Percentiles rank a stretch among this genome's conserved stretches.
Conservation (phyloP, 2,113 vertebrate species). For the Atlantisia rogersi region DNA sequence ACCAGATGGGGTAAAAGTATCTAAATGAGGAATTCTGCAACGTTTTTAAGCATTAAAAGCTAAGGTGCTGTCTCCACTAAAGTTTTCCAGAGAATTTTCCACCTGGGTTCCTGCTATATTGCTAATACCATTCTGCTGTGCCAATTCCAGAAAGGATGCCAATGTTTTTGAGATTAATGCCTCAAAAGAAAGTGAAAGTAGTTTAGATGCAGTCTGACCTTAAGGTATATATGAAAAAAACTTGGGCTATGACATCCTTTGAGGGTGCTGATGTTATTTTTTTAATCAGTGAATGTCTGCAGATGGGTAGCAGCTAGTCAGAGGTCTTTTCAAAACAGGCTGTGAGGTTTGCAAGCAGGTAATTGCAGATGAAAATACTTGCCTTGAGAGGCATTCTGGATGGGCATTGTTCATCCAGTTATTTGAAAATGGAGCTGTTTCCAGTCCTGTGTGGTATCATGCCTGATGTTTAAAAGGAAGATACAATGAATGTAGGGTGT, state of each 20-base stretch:
- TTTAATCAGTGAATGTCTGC: neutral
- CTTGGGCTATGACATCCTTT: neutral
- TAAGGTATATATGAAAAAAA: neutral
- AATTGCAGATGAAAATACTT: neutral
- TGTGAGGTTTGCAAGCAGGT: neutral
- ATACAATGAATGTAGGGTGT: neutral
- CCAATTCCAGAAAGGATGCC: neutral
- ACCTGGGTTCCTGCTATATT: neutral
- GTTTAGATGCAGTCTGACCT: neutral
- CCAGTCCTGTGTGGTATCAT: neutral
- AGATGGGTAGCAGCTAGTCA: neutral
- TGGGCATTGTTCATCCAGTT: neutral
- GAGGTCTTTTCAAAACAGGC: neutral
- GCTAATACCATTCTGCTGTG: neutral
- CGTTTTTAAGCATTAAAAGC: slow-evolving; percentile 20
- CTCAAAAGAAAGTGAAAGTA: neutral
- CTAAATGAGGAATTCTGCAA: neutral
- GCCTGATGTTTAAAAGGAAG: neutral
- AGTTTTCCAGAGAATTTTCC: neutral
- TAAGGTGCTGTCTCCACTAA: neutral
- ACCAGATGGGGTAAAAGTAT: neutral
- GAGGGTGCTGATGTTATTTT: neutral
- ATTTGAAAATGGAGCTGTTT: neutral
- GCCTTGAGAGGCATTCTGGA: neutral
- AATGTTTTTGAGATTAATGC: neutral